Evolutionary conservation across 1,140 invertebrate genomes (phyloP), one percentile per base, ranked within the genome.

Genomic region (Magallana ariakensis): DNA sequence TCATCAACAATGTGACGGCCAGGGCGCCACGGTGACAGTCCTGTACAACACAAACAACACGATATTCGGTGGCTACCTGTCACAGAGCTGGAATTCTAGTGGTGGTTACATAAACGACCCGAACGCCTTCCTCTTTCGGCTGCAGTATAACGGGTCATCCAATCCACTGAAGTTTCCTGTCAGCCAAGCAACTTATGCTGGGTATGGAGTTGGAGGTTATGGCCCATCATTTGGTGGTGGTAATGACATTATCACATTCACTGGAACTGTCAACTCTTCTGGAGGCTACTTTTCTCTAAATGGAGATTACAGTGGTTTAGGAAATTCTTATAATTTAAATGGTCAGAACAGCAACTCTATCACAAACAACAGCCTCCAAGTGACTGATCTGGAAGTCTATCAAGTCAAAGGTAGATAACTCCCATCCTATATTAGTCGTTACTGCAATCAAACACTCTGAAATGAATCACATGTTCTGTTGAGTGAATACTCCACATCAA

Each of bases 1-100:
- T 58, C 90, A 91, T 53, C 19, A 85, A 22, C 84, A 87, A 58
- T 91, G 90, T 84, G 66, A 91, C 70, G 70, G 86, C 55, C 62
- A 88, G 83, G 89, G 89, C 9, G 85, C 89, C 0, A 91, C 90
- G 3, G 80, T 91, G 0, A 89, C 89, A 33, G 75, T 90, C 15
- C 56, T 85, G 58, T 88, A 89, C 84, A 89, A 89, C 84, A 88
- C 85, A 1, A 83, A 86, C 75, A 85, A 88, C 0, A 87, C 84
- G 62, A 81, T 88, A 26, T 91, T 82, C 80, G 90, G 88, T 13
- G 90, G 89, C 0, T 91, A 88, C 60, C 87, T 83, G 13, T 58
- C 86, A 22, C n/a, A 60, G 26, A 81, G 84, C 70, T 91, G 90
- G 90, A 84, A 80, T 53, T 83, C 80, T 58, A 66, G n/a, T 19